A percentile compares a stretch with the other conserved stretches of the same genome.
Conservation (phyloP, 2,113 vertebrate species). For the Grus americana region DNA sequence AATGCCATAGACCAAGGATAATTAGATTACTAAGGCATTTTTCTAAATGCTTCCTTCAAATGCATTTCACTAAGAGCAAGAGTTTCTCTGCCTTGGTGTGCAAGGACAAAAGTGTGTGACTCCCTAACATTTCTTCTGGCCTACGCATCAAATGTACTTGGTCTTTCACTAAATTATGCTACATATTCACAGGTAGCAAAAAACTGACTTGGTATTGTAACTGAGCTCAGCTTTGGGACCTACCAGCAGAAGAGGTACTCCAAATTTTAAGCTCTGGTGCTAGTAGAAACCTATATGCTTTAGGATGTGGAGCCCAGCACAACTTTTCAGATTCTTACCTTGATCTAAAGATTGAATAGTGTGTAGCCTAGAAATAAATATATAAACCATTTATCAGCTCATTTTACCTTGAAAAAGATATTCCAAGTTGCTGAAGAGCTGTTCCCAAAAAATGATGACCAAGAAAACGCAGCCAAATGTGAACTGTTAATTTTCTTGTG, state of each 20-base stretch:
- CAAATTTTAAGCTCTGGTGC: background rate
- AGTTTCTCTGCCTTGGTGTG: background rate
- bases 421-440: background rate
- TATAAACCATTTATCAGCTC: background rate
- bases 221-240: background rate
- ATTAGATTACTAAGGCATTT: background rate
- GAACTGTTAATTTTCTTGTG: slow-evolving; percentile 41
- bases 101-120: background rate
- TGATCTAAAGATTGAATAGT: background rate
- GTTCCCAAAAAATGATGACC: background rate
- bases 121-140: background rate
- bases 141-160: background rate
- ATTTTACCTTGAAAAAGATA: slow-evolving; percentile 1
- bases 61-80: background rate
- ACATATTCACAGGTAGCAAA: background rate
- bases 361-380: background rate
- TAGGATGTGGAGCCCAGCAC: background rate
- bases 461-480: background rate
- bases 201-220: background rate
- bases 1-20: background rate
- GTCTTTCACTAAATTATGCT: background rate
- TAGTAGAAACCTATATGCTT: background rate
- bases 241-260: background rate
- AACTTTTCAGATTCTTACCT: background rate
- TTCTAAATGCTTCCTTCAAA: background rate